Percentiles rank a stretch among this genome's conserved stretches.
Conservation (phyloP, 1,140 invertebrate genomes). For the Belonocnema kinseyi region DNA sequence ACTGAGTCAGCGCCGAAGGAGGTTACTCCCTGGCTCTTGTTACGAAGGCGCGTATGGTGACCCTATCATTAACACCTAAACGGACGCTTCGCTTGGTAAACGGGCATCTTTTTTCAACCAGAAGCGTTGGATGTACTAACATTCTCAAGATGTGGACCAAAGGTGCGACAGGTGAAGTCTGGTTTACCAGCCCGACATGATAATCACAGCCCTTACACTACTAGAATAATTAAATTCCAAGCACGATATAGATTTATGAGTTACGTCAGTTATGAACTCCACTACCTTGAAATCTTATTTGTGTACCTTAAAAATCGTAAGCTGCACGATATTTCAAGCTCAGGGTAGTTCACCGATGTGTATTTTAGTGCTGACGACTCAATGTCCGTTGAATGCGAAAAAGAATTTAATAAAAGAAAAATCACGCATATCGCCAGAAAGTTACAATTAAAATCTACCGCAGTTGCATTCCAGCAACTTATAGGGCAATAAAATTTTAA, state of each 20-base stretch:
- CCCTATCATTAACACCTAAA: constrained; percentile 50
- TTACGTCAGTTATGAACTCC: constrained; percentile 2
- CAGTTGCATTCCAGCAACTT: constrained; percentile 17
- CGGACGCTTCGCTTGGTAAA: constrained; percentile 35
- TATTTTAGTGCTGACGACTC: too few relatives aligned
- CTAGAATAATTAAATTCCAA: constrained; percentile 59
- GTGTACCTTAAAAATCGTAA: background rate
- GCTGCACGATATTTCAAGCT: background rate
- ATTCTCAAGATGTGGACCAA: constrained; percentile 50
- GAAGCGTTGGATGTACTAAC: constrained; percentile 11
- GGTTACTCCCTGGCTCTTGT: constrained; percentile 34
- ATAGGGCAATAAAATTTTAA: constrained; percentile 25
- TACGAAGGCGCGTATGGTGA: constrained; percentile 38
- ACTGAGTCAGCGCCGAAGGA: constrained; percentile 33
- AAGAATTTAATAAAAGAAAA: background rate
- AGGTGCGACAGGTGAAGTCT: constrained; percentile 57
- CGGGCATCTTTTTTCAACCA: constrained; percentile 25
- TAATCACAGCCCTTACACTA: constrained; percentile 57
- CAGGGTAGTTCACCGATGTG: too few relatives aligned
- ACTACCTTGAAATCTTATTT: constrained; percentile 15
- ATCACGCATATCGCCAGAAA: background rate
- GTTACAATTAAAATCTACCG: constrained; percentile 17
- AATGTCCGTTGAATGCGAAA: too few relatives aligned
- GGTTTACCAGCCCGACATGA: constrained; percentile 56
- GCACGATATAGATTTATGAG: constrained; percentile 45